Base-by-base conservation (phyloP, 1,140 invertebrate species). In the Drosophila tropicalis region DNA sequence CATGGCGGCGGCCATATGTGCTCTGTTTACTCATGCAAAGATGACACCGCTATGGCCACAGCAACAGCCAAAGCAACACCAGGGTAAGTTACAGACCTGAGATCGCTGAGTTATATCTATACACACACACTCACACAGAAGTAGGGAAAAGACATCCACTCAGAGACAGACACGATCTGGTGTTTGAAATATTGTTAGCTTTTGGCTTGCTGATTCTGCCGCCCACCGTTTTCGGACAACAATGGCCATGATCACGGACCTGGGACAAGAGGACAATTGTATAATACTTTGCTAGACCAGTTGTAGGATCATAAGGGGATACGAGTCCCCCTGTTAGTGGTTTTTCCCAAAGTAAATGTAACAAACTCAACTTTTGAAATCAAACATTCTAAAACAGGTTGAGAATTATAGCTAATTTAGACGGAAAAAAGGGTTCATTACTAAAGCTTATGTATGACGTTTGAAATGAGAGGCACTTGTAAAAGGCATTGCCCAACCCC, bases 161-260 rank as follows among this genome's bases (percentile, higher is more conserved):
- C 41, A 56, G 72, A 76, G 76, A 65, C 56, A 51, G 67, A 61
- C 62, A 76, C 67, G 72, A 70, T 34, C 64, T 83, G 79, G 83
- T 86, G 83, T 83, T 86, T 87, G 79, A 86, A 79, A 86, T 86
- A 87, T 87, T 86, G 44, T 86, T 72, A 86, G 79, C 64, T 86
- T 86, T 86, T 80, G 72, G 74, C 65, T 72, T 62, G 67, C 15
- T 34, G 25, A 34, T 22, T 40, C 66, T 36, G 56, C 56, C 73
- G 76, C 79, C 66, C 76, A 76, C 75, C 40, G 56, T 39, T 47
- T 36, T 47, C 12, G 15, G 39, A 70, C 85, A 78, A 87, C 76
- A 87, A 87, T 85, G 75, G 81, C 40, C 65, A 70, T 39, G 22
- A 13, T 17, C 67, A 29, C 29, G 29, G 29, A 29, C 29, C 29